phyloP scores from a whole-genome alignment of 2,797 vertebrate species.

The Synanceia verrucosa region DNA sequence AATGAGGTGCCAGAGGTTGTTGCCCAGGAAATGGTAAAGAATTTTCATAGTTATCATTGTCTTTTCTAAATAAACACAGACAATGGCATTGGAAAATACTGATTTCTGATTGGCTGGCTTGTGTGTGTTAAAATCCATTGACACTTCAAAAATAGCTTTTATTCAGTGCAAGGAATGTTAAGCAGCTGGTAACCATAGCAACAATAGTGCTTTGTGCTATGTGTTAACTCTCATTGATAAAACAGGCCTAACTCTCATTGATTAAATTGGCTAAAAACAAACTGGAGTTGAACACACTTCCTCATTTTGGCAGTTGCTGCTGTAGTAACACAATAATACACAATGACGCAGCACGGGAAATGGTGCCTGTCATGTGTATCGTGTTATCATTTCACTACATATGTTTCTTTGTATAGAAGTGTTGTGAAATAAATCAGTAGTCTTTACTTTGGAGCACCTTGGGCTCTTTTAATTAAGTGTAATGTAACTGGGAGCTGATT shows the following conservation, averaged over 20 bases:
- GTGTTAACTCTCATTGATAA: not conserved
- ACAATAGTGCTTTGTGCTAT: not conserved
- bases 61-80: not conserved
- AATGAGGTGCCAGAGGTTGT: slow-evolving; percentile 95
- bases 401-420: not conserved
- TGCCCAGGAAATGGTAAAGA: slow-evolving; percentile 97
- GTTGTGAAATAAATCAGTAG: not conserved
- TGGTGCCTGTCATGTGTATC: not conserved
- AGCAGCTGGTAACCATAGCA: slow-evolving; percentile 25
- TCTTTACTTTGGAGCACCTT: not conserved
- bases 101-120: not conserved
- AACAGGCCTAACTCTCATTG: not conserved
- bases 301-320: not conserved
- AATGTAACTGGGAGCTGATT: slow-evolving; percentile 14
- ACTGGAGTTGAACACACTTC: not conserved
- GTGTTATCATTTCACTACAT: not conserved
- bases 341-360: not conserved
- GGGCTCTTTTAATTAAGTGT: slow-evolving; percentile 1
- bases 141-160: slow-evolving; percentile 7
- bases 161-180: not conserved
- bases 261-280: not conserved
- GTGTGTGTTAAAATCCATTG: slow-evolving; percentile 9
- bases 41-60: not conserved
- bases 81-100: not conserved
- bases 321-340: not conserved